These are phyloP conservation scores for Odontomachus brunneus DNA, from an alignment of 1,140 invertebrate species.

Conservation along the genomic window DNA sequence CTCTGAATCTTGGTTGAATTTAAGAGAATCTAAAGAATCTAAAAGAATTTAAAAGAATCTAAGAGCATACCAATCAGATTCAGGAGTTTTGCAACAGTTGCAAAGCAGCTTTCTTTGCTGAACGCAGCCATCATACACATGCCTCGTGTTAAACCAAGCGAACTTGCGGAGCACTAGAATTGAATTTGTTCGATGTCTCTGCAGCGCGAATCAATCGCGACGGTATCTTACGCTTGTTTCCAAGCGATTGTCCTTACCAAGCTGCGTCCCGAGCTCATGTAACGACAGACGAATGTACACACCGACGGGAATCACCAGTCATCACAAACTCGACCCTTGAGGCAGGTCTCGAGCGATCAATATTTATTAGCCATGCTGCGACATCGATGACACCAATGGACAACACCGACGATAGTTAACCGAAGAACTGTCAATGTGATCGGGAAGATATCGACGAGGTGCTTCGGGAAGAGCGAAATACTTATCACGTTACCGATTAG, in stretches of 20 bases:
- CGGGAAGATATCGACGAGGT: background rate
- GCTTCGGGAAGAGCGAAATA: background rate
- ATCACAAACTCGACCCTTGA: background rate
- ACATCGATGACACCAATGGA: background rate
- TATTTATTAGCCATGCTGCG: background rate
- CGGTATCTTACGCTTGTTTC: background rate
- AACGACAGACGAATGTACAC: slow-evolving; percentile 2
- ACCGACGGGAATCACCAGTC: background rate
- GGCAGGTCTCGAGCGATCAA: background rate
- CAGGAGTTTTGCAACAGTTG: no score
- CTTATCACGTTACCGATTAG: background rate
- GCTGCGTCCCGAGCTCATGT: background rate
- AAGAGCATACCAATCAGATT: no score
- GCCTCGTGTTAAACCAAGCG: no score
- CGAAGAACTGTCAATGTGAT: background rate
- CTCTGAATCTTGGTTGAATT: no score
- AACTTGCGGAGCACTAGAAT: background rate
- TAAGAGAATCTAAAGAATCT: no score
- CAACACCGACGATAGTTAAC: background rate
- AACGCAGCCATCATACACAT: background rate
- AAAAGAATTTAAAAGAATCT: no score
- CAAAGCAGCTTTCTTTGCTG: no score
- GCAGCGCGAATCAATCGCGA: background rate
- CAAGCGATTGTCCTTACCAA: background rate
- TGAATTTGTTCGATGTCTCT: background rate